These are phyloP conservation scores for Ormyrus nitidulus DNA, from an alignment of 2,888 invertebrate genomes.

Conservation along the genomic window DNA sequence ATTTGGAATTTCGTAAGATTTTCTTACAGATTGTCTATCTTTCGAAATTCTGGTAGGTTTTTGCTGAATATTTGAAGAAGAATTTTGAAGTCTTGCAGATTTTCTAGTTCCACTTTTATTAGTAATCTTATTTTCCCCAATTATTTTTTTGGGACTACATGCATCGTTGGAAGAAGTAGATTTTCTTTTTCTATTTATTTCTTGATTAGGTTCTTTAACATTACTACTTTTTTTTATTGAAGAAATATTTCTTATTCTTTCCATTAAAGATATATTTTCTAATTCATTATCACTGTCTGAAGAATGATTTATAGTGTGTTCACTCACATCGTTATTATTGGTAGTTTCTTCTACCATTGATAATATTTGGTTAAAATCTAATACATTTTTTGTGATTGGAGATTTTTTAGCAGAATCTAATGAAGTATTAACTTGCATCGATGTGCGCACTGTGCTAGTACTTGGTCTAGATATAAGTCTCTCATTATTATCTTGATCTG, in stretches of 20 bases:
- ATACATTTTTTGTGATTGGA: conserved; percentile 29
- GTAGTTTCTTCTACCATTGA: conserved; percentile 39
- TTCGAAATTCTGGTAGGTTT: too few species aligned
- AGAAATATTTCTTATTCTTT: conserved; percentile 61
- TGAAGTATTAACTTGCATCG: conserved; percentile 53
- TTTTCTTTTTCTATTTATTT: conserved; percentile 2
- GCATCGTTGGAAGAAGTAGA: neutral
- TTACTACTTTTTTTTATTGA: neutral
- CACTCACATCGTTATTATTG: conserved; percentile 17
- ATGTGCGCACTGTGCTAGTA: conserved; percentile 35
- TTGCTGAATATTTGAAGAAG: neutral
- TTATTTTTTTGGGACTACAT: neutral
- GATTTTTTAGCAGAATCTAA: conserved; percentile 51
- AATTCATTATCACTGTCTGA: conserved; percentile 38
- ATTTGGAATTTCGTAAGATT: conserved; percentile 16
- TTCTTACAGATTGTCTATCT: neutral
- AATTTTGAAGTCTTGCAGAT: neutral
- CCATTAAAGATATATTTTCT: conserved; percentile 60
- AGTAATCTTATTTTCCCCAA: neutral
- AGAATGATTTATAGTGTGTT: conserved; percentile 23
- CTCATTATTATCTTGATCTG: conserved; percentile 13
- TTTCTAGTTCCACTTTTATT: conserved; percentile 2
- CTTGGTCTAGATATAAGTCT: conserved; percentile 30
- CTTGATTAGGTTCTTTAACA: neutral
- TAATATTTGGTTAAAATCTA: conserved; percentile 50